phyloP scores from a whole-genome alignment of 2,797 vertebrate species.

The Garrulus glandarius region DNA sequence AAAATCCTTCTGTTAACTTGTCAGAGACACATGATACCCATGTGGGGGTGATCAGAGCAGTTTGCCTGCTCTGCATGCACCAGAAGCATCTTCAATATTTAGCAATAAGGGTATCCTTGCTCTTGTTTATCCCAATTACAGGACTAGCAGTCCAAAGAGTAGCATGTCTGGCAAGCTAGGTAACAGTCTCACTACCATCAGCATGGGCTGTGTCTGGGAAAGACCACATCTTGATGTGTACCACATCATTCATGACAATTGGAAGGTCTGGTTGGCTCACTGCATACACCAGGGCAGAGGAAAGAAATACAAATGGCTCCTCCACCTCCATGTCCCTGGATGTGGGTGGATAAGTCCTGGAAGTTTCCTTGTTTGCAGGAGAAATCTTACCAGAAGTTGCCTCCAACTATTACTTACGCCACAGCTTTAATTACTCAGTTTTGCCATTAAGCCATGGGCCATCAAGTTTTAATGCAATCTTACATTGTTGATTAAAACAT shows the following conservation, averaged over 20 bases:
- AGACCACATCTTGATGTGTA: not conserved
- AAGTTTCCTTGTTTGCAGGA: constrained; percentile 50
- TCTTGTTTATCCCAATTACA: not conserved
- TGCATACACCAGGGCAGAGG: not conserved
- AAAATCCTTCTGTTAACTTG: not conserved
- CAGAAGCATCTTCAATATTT: not conserved
- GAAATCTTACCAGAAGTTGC: constrained; percentile 23
- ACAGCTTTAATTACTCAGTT: constrained; percentile 3
- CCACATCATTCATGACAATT: not conserved
- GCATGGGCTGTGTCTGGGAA: not conserved
- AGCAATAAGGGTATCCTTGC: not conserved
- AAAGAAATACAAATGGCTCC: not conserved
- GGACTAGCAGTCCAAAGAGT: not conserved
- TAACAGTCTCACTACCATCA: not conserved
- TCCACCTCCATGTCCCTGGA: not conserved
- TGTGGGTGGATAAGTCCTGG: not conserved
- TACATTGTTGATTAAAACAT: constrained; percentile 64
- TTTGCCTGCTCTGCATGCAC: not conserved
- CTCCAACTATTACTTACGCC: not conserved
- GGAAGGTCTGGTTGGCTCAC: not conserved
- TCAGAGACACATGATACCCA: not conserved
- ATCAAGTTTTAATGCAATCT: constrained; percentile 66
- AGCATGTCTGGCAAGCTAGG: not conserved
- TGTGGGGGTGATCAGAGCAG: not conserved
- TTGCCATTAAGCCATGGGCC: constrained; percentile 51